A percentile compares a stretch with the other conserved stretches of the same genome.
Evolutionary conservation across 2,888 invertebrate species (phyloP).

Genomic region (Campaea margaritaria): DNA sequence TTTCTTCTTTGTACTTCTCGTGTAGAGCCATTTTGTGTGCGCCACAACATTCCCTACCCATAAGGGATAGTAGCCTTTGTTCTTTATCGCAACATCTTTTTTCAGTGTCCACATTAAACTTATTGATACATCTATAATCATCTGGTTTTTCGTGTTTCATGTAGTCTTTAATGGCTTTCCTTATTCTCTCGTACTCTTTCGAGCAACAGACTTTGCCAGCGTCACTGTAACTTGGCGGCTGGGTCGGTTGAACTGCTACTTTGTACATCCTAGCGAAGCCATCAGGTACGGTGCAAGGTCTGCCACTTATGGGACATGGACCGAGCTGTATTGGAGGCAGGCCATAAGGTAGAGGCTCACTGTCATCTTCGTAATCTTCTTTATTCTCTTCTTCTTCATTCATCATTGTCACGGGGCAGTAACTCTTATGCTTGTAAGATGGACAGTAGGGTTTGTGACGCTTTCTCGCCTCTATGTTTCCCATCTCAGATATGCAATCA

Average conservation of each 20-base stretch:
- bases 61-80: conserved; percentile 62
- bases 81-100: conserved; percentile 78
- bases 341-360: conserved; percentile 74
- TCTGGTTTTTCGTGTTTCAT: conserved; percentile 70
- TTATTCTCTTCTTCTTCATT: conserved; percentile 66
- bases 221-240: conserved; percentile 71
- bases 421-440: conserved; percentile 68
- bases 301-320: conserved; percentile 78
- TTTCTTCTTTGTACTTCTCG: conserved; percentile 65
- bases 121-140: conserved; percentile 74
- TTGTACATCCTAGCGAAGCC: conserved; percentile 80
- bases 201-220: conserved; percentile 80
- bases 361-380: conserved; percentile 71
- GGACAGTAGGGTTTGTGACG: conserved; percentile 74
- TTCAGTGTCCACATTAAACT: conserved; percentile 74
- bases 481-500: conserved; percentile 65
- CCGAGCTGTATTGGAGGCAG: conserved; percentile 75
- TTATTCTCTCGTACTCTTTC: conserved; percentile 77
- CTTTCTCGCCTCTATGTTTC: conserved; percentile 64
- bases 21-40: conserved; percentile 73
- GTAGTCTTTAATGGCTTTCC: conserved; percentile 74
- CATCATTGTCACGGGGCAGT: conserved; percentile 68
- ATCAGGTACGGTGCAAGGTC: conserved; percentile 75
- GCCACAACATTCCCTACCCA: conserved; percentile 75
- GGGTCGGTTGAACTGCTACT: conserved; percentile 60